Evolutionary conservation across 92 coral and sea anemone genomes (phyloP), one percentile per base, ranked within the genome.

Genomic region (Epizoanthus rinbou): DNA sequence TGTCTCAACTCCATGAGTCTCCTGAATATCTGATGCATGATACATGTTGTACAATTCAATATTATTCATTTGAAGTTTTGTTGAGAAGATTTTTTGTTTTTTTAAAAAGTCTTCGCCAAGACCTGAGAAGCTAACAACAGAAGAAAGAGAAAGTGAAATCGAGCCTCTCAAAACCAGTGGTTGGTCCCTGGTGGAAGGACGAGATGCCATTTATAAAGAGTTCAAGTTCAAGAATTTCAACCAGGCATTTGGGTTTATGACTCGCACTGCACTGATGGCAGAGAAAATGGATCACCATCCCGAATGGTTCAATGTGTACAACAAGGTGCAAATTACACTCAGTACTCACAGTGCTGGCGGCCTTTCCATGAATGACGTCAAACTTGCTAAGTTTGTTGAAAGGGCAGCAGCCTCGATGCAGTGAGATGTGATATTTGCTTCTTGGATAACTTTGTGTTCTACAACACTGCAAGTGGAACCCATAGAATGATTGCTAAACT

Each of bases 201-300:
- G 98, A 7, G 98, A 95, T 87, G 98, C 98, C 39, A 95, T 95
- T 69, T 89, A 91, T 86, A 95, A 93, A 73, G 97, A 95, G 80
- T 95, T 89, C 80, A 87, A 87, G 72, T 95, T 95, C 83, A 95
- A 95, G 72, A 95, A 95, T 79, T 95, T 95, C 81, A 95, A 95
- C 89, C 89, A 87, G 75, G 98, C 98, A 14, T 95, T 95, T 93
- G 98, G 98, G 8, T 95, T 95, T 57, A 95, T 95, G 98, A 89
- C 98, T 7, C 92, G 91, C 0, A 95, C 92, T 28, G 98, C 98
- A 17, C 84, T 95, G 11, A 67, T 72, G 84, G 97, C 98, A 0
- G 98, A 95, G 87, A 95, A 95, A 70, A 89, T 95, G 91, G 98
- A 95, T 74, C 98, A 95, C 79, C 98, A 95, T 57, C 98, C 98